A percentile compares a stretch with the other conserved stretches of the same genome.
These are phyloP conservation scores for Planiliza haematocheilus DNA, from an alignment of 2,113 vertebrate genomes.

Conservation along the genomic window DNA sequence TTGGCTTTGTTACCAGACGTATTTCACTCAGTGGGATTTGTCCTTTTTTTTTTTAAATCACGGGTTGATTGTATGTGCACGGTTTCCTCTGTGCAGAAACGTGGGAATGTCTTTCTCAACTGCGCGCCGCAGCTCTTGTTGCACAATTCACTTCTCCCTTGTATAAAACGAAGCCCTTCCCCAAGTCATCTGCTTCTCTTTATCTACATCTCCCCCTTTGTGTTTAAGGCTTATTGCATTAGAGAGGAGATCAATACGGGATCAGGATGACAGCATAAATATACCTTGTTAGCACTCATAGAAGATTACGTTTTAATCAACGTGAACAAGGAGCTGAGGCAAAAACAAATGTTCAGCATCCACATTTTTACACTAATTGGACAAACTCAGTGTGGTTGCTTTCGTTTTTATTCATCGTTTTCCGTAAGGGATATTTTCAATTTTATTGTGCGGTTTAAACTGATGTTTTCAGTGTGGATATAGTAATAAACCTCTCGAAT, in stretches of 20 bases:
- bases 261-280: background rate
- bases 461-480: too few relatives aligned
- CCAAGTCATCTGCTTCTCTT: slow-evolving; percentile 63
- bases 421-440: too few relatives aligned
- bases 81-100: slow-evolving; percentile 24
- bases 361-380: too few relatives aligned
- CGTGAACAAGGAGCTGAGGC: too few relatives aligned
- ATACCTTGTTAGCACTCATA: background rate
- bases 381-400: too few relatives aligned
- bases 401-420: too few relatives aligned
- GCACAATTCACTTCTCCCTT: slow-evolving; percentile 47
- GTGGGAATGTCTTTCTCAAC: slow-evolving; percentile 28
- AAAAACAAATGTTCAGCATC: too few relatives aligned
- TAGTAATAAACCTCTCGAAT: too few relatives aligned
- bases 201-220: slow-evolving; percentile 6
- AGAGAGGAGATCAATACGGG: background rate
- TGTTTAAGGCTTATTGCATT: background rate
- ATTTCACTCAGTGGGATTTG: background rate
- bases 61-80: background rate
- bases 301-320: background rate
- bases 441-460: too few relatives aligned
- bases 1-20: slow-evolving; percentile 10
- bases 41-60: background rate
- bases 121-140: slow-evolving; percentile 44
- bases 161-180: slow-evolving; percentile 48